A percentile compares a stretch with the other conserved stretches of the same genome.
Conservation (phyloP, 2,113 vertebrate genomes). For the Rhodinocichla rosea region DNA sequence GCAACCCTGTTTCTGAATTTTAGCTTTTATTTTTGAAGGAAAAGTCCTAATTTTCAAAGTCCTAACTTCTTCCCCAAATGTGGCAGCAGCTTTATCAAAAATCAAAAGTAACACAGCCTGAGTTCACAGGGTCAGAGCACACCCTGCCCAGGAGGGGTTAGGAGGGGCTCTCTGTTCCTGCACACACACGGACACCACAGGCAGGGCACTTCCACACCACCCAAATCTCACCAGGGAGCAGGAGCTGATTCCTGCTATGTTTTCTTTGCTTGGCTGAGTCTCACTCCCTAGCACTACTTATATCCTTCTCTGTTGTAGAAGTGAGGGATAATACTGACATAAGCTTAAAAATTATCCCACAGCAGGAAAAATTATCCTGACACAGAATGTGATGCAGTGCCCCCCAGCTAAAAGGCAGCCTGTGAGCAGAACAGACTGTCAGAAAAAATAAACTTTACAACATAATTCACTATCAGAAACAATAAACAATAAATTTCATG, state of each 20-base stretch:
- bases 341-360: background rate
- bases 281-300: background rate
- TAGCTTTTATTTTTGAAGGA: background rate
- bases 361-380: background rate
- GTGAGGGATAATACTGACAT: background rate
- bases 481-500: background rate
- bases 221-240: background rate
- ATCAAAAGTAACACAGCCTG: background rate
- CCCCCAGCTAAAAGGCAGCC: background rate
- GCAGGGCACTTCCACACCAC: background rate
- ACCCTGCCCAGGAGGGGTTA: background rate
- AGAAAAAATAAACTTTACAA: background rate
- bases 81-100: background rate
- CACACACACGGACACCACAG: background rate
- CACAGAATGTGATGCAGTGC: background rate
- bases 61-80: background rate
- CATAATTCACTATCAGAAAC: background rate
- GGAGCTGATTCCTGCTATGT: background rate
- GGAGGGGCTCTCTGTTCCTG: background rate
- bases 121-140: rapidly evolving
- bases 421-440: background rate
- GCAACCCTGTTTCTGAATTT: background rate
- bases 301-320: background rate
- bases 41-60: background rate
- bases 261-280: background rate